Evolutionary conservation across 2,888 invertebrate species (phyloP).

Genomic region (Lasioglossum vierecki): DNA sequence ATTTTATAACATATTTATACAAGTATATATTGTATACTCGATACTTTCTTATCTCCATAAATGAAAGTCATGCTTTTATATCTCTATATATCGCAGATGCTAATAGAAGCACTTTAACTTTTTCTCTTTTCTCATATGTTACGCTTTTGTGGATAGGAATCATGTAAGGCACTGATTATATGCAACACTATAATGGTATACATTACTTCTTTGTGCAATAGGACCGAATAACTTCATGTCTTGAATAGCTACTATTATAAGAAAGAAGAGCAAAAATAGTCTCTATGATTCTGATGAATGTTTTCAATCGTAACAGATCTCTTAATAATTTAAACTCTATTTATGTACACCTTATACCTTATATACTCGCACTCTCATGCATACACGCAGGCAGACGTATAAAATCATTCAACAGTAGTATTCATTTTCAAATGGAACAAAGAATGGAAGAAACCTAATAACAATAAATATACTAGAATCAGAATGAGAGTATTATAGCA

Average conservation of each 20-base stretch:
- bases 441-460: conserved; percentile 58
- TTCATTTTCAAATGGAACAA: conserved; percentile 50
- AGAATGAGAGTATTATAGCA: conserved; percentile 51
- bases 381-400: conserved; percentile 45
- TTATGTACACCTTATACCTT: conserved; percentile 57
- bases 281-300: conserved; percentile 51
- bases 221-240: conserved; percentile 44
- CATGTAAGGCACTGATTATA: conserved; percentile 77
- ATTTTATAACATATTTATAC: conserved; percentile 61
- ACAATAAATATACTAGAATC: conserved; percentile 62
- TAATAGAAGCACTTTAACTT: conserved; percentile 70
- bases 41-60: conserved; percentile 59
- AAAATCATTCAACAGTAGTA: conserved; percentile 45
- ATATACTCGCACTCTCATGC: conserved; percentile 54
- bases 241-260: conserved; percentile 28
- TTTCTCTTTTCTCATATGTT: conserved; percentile 46
- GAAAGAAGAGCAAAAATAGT: conserved; percentile 47
- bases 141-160: conserved; percentile 63
- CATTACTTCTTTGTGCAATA: conserved; percentile 52
- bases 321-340: conserved; percentile 61
- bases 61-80: conserved; percentile 54
- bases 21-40: conserved; percentile 46
- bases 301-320: conserved; percentile 63
- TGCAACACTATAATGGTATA: conserved; percentile 60
- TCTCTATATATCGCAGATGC: conserved; percentile 66